A percentile compares a stretch with the other conserved stretches of the same genome.
phyloP scores from a whole-genome alignment of 2,888 invertebrate genomes.

The Dexiosoma caninum region DNA sequence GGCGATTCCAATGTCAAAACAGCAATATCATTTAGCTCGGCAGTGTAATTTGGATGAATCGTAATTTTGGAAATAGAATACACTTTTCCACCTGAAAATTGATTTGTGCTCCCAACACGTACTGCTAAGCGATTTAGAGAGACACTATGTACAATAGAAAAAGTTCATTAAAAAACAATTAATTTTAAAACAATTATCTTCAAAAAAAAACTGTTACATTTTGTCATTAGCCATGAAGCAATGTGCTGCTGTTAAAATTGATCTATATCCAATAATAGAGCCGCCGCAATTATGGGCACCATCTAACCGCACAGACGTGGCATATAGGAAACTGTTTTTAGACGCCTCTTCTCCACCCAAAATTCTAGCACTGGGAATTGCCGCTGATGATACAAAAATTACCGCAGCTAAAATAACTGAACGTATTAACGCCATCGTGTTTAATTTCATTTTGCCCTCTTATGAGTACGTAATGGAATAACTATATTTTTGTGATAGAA shows the following conservation, averaged over 20 bases:
- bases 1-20: slow-evolving; percentile 67
- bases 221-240: slow-evolving; percentile 66
- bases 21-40: slow-evolving; percentile 71
- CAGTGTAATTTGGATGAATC: slow-evolving; percentile 68
- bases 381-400: slow-evolving; percentile 18
- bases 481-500: no score
- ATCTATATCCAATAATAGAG: slow-evolving; percentile 65
- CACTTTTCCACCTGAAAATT: slow-evolving; percentile 72
- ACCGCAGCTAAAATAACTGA: slow-evolving; percentile 5
- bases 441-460: slow-evolving; percentile 22
- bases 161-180: neutral
- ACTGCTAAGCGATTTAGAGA: slow-evolving; percentile 64
- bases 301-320: slow-evolving; percentile 73
- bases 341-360: slow-evolving; percentile 73
- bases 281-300: slow-evolving; percentile 73
- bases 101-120: slow-evolving; percentile 76
- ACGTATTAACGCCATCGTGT: slow-evolving; percentile 55
- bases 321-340: slow-evolving; percentile 71
- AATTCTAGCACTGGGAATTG: slow-evolving; percentile 66
- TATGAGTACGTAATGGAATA: no score
- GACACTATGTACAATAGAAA: slow-evolving; percentile 49
- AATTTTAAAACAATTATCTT: neutral
- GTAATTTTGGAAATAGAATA: slow-evolving; percentile 64
- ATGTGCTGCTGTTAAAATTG: slow-evolving; percentile 74
- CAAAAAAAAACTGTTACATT: neutral